Evolutionary conservation across 1,140 invertebrate genomes (phyloP), one percentile per base, ranked within the genome.

Genomic region (Ptiloglossa arizonensis): DNA sequence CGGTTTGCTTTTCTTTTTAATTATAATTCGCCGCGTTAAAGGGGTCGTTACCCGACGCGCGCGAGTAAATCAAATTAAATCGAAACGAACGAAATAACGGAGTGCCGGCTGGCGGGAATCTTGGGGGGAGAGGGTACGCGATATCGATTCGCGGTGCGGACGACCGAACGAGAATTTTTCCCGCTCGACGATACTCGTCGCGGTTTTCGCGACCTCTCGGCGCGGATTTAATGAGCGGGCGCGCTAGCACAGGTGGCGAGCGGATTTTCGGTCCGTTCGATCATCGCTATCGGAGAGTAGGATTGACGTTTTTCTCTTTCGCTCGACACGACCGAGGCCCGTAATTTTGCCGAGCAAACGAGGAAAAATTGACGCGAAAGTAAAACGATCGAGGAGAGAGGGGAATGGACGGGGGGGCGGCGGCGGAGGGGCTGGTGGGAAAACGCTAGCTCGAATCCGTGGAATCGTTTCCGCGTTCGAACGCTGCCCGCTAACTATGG

Each of bases 191-290:
- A 11, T 24, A 35, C 22, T n/a, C n/a, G n/a, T n/a, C n/a, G n/a
- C n/a, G n/a, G 41, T 72, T 60, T 50, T 22, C 48, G 48, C 71
- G 71, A 73, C 59, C 73, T 75, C 73, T 69, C 73, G 64, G 59
- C 41, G 8, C 41, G 38, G 73, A 75, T 75, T 69, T 69, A 69
- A 76, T 50, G 73, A 75, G 63, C 54, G n/a, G n/a, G n/a, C n/a
- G n/a, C n/a, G n/a, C n/a, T n/a, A n/a, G n/a, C n/a, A n/a, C n/a
- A n/a, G n/a, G n/a, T n/a, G n/a, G n/a, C n/a, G 66, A 29, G 54
- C 44, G 38, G 64, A 62, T 69, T 69, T 76, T 75, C 29, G 73
- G 64, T 75, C 73, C 6, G 64, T 24, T 32, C 19, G n/a, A 38
- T 73, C 59, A 17, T 44, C 24, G 38, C 56, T n/a, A 27, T 32